Conservation (phyloP, 2,888 invertebrate species). For the Oligia latruncula region DNA sequence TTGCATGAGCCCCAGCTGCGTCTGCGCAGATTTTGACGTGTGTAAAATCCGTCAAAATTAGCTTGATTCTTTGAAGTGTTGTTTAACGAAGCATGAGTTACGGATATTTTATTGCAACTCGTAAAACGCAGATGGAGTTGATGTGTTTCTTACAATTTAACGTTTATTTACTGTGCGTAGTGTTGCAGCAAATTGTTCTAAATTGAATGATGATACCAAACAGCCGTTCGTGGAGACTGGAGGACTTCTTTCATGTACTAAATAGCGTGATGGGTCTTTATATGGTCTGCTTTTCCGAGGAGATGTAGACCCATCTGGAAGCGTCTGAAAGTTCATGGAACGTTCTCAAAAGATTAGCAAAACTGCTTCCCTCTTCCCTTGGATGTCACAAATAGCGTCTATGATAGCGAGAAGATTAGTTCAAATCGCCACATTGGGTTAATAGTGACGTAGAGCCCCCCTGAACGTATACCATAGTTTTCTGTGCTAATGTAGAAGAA, state of each 20-base stretch:
- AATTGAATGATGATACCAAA: constrained; percentile 33
- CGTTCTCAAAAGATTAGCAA: no score
- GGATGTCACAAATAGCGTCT: not conserved
- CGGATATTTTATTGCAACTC: constrained; percentile 31
- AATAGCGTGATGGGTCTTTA: no score
- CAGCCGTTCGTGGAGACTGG: no score
- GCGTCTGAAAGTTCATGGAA: no score
- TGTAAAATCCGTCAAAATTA: constrained; percentile 26
- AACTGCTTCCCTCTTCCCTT: no score
- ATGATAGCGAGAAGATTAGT: not conserved
- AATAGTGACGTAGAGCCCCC: no score
- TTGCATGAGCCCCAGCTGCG: not conserved
- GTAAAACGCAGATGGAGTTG: constrained; percentile 39
- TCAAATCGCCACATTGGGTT: not conserved
- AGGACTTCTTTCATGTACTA: no score
- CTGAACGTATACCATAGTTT: no score
- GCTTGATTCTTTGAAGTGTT: constrained; percentile 40
- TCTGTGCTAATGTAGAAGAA: no score
- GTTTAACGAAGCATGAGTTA: constrained; percentile 21
- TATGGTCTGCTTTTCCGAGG: no score
- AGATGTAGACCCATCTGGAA: no score
- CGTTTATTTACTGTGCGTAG: constrained; percentile 37
- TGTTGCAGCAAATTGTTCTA: constrained; percentile 22
- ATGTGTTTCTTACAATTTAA: constrained; percentile 29
- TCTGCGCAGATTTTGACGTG: not conserved